These are phyloP conservation scores for Polyergus mexicanus DNA, from an alignment of 1,140 invertebrate species.

Conservation along the genomic window DNA sequence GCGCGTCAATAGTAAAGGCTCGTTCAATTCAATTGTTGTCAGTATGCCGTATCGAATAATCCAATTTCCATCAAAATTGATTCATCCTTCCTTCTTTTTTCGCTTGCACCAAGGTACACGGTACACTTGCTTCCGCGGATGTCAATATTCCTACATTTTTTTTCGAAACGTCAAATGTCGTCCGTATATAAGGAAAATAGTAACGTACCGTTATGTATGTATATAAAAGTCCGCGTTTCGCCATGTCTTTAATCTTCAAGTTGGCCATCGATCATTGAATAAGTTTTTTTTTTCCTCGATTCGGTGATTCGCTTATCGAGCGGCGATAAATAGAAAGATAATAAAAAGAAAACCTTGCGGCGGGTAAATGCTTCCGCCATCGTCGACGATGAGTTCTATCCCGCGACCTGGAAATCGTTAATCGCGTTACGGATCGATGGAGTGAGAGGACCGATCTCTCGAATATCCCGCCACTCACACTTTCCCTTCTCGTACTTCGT, in stretches of 20 bases:
- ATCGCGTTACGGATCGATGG: slow-evolving; percentile 48
- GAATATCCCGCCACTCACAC: slow-evolving; percentile 32
- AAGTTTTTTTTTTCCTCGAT: neutral
- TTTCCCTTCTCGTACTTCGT: slow-evolving; percentile 52
- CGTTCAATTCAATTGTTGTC: neutral
- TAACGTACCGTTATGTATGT: neutral
- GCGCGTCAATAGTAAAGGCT: neutral
- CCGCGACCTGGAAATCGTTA: slow-evolving; percentile 37
- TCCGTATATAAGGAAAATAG: neutral
- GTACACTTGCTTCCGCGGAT: neutral
- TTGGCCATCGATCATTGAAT: slow-evolving; percentile 33
- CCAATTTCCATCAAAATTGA: slow-evolving; percentile 30
- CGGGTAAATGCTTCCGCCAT: slow-evolving; percentile 21
- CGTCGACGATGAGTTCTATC: neutral
- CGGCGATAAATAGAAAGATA: slow-evolving; percentile 7
- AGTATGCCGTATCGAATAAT: slow-evolving; percentile 2
- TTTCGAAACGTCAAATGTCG: slow-evolving; percentile 8
- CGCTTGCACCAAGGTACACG: neutral
- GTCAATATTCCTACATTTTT: neutral
- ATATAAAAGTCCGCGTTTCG: neutral
- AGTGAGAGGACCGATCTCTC: slow-evolving; percentile 5
- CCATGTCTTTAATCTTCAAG: slow-evolving; percentile 35
- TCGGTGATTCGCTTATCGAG: slow-evolving; percentile 38
- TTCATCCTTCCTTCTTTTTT: neutral
- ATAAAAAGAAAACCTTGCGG: slow-evolving; percentile 18